phyloP scores from a whole-genome alignment of 2,113 vertebrate genomes.

The Eulemur macaco region DNA sequence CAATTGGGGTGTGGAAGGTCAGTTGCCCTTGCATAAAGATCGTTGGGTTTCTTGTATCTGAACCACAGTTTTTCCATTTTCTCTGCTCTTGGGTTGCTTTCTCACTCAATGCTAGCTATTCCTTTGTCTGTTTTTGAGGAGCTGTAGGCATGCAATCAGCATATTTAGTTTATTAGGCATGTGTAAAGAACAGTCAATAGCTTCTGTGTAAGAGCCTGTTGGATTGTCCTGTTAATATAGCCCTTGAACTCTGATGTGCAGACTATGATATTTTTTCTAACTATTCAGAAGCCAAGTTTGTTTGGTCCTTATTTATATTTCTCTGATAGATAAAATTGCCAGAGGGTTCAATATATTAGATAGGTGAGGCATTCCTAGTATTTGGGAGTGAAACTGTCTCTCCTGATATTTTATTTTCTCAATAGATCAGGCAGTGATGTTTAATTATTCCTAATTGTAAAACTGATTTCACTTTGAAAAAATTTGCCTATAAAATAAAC shows the following conservation, averaged over 20 bases:
- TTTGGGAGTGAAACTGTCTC: neutral
- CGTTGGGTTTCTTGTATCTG: neutral
- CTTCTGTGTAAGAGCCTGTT: neutral
- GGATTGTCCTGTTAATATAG: neutral
- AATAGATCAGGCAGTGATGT: neutral
- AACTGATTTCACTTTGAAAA: constrained; percentile 24
- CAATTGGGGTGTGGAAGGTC: neutral
- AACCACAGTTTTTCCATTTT: neutral
- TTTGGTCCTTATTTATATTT: neutral
- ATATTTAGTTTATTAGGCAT: neutral
- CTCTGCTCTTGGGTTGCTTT: neutral
- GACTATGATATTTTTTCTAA: neutral
- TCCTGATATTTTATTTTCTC: neutral
- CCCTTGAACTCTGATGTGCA: neutral
- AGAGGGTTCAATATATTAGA: neutral
- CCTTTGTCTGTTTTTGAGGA: neutral
- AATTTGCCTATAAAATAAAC: neutral
- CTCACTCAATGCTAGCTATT: neutral
- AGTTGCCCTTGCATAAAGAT: neutral
- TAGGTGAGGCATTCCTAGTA: neutral
- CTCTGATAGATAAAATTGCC: neutral
- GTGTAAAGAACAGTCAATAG: neutral
- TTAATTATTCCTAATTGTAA: neutral
- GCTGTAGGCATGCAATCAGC: neutral
- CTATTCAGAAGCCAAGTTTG: neutral